These are phyloP conservation scores for Lathronympha strigana DNA, from an alignment of 2,888 invertebrate species.

Conservation along the genomic window DNA sequence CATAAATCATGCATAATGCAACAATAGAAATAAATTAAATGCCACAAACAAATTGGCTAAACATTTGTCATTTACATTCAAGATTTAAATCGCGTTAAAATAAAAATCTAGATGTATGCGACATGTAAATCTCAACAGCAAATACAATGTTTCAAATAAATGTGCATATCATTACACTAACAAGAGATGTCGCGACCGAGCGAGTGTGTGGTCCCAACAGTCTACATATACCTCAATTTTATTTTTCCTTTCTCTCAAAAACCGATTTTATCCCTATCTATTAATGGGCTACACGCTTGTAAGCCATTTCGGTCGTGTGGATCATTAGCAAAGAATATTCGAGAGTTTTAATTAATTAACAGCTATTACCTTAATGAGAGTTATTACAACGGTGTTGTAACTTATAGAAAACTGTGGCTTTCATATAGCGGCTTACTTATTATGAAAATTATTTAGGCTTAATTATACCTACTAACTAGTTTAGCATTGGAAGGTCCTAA, in stretches of 20 bases:
- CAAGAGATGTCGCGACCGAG: slow-evolving; percentile 63
- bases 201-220: slow-evolving; percentile 75
- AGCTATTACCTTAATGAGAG: slow-evolving; percentile 69
- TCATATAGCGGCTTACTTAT: slow-evolving; percentile 15
- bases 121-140: slow-evolving; percentile 41
- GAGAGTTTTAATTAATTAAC: slow-evolving; percentile 75
- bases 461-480: slow-evolving; percentile 13
- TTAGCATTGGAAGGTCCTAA: not conserved
- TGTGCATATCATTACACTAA: slow-evolving; percentile 81
- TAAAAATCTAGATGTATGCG: slow-evolving; percentile 29
- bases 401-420: slow-evolving; percentile 39
- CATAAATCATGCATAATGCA: slow-evolving; percentile 17
- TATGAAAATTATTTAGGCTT: slow-evolving; percentile 26
- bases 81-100: slow-evolving; percentile 32
- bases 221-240: slow-evolving; percentile 61
- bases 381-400: slow-evolving; percentile 55
- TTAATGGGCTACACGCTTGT: slow-evolving; percentile 73
- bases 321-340: slow-evolving; percentile 69
- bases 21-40: slow-evolving; percentile 12
- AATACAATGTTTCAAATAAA: slow-evolving; percentile 71
- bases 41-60: slow-evolving; percentile 21
- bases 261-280: slow-evolving; percentile 67
- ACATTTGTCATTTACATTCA: slow-evolving; percentile 3
- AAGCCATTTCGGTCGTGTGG: slow-evolving; percentile 70
- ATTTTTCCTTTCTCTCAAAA: slow-evolving; percentile 57